Evolutionary conservation across 2,888 invertebrate species (phyloP), one percentile per base, ranked within the genome.

Genomic region (Drosophila emarginata): DNA sequence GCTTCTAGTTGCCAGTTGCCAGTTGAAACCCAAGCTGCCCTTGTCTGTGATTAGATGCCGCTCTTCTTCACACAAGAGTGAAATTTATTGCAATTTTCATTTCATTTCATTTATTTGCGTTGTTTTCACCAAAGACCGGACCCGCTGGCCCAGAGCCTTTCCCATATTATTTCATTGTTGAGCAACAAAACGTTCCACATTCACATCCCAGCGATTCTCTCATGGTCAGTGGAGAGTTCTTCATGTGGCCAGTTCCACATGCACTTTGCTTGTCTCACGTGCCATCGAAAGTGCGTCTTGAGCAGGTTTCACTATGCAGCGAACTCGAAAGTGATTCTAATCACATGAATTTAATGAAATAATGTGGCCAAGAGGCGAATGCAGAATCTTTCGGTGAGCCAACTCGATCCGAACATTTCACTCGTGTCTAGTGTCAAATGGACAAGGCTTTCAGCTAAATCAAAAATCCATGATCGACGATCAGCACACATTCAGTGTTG

Each of bases 1-100:
- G 54, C 54, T 32, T 52, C 52, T 26, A 52, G 52, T 23, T 45
- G 18, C 40, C 7, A 40, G 40, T 18, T 45, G 45, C 45, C 69
- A 73, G 50, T 58, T 63, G 61, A 40, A 39, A 36, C 39, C 18
- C 45, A 45, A 32, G 54, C 52, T 61, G 77, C 83, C 80, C 80
- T 79, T 78, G 69, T 72, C 79, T 83, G 82, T 87, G 80, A 84
- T 84, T 84, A 78, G 85, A 78, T 54, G 85, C 67, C 80, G 79
- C 74, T 79, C 79, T 71, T 81, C 79, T 74, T 73, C 77, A 80
- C 83, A 76, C 83, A 85, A 82, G 85, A 87, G 84, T 81, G 87
- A 87, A 87, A 87, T 79, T 80, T 75, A 79, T 85, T 79, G 85
- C 80, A 82, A 82, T 87, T 87, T 80, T 85, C 74, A 84, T 84